phyloP scores from a whole-genome alignment of 2,888 invertebrate species.

The Conops quadrifasciatus region DNA sequence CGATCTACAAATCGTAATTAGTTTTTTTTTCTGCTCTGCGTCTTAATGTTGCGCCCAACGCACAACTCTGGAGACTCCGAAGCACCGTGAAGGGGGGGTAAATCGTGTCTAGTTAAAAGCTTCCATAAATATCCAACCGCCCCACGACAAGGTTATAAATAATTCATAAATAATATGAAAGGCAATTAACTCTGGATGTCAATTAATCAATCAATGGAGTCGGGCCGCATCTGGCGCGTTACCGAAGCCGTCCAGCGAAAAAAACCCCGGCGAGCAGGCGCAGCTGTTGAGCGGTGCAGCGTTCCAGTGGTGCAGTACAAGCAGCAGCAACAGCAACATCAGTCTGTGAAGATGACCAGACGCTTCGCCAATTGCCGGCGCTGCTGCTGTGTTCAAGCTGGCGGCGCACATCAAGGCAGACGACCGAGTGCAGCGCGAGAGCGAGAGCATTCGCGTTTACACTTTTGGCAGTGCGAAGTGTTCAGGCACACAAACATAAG shows the following conservation, averaged over 20 bases:
- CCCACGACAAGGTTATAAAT: constrained; percentile 45
- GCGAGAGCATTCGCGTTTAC: no score
- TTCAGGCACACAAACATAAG: constrained; percentile 41
- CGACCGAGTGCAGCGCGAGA: neutral
- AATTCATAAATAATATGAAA: constrained; percentile 56
- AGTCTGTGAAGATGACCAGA: neutral
- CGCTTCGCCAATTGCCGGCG: neutral
- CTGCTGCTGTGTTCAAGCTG: neutral
- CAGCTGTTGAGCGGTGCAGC: neutral
- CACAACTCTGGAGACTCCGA: no score
- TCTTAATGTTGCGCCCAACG: no score
- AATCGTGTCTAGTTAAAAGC: constrained; percentile 2
- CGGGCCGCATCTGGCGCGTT: constrained; percentile 45
- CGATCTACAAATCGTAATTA: no score
- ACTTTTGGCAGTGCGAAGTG: constrained; percentile 32
- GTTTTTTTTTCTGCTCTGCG: no score
- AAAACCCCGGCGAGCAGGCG: constrained; percentile 5
- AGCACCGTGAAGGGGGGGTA: neutral
- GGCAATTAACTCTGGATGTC: constrained; percentile 59
- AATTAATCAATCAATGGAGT: constrained; percentile 57
- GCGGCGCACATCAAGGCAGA: neutral
- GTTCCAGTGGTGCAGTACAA: neutral
- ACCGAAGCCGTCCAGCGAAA: constrained; percentile 14
- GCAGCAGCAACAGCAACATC: neutral
- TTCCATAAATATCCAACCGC: constrained; percentile 23